These are phyloP conservation scores for Polietes domitor DNA, from an alignment of 2,888 invertebrate genomes.

Conservation along the genomic window DNA sequence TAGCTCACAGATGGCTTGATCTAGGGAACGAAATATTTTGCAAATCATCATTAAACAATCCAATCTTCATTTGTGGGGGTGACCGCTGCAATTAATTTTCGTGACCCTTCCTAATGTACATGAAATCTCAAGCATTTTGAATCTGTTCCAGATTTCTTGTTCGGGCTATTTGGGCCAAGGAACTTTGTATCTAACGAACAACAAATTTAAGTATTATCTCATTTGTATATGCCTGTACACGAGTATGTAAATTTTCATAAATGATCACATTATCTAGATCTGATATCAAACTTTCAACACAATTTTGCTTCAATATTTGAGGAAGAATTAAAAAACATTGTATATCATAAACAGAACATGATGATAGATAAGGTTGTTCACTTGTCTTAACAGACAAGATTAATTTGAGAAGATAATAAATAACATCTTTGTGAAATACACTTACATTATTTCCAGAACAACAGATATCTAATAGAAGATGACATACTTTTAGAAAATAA, in stretches of 20 bases:
- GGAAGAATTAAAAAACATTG: slow-evolving; percentile 4
- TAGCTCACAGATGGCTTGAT: no score
- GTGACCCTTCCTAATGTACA: no score
- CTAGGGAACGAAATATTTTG: no score
- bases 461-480: no score
- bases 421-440: background rate
- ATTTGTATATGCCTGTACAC: no score
- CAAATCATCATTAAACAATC: no score
- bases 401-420: background rate
- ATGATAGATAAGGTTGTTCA: slow-evolving; percentile 1
- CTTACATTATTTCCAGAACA: background rate
- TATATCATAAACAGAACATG: background rate
- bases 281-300: slow-evolving; percentile 8
- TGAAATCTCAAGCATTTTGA: no score
- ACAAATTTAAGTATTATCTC: background rate
- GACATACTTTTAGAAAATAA: no score
- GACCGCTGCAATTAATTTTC: no score
- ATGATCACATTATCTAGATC: slow-evolving; percentile 21
- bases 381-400: background rate
- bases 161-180: slow-evolving; percentile 35
- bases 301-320: background rate
- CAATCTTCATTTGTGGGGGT: no score
- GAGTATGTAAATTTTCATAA: background rate
- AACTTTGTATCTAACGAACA: slow-evolving; percentile 15
- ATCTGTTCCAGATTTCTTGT: background rate